These are phyloP conservation scores for Venustaconcha ellipsiformis DNA, from an alignment of 1,140 invertebrate genomes.

Conservation along the genomic window DNA sequence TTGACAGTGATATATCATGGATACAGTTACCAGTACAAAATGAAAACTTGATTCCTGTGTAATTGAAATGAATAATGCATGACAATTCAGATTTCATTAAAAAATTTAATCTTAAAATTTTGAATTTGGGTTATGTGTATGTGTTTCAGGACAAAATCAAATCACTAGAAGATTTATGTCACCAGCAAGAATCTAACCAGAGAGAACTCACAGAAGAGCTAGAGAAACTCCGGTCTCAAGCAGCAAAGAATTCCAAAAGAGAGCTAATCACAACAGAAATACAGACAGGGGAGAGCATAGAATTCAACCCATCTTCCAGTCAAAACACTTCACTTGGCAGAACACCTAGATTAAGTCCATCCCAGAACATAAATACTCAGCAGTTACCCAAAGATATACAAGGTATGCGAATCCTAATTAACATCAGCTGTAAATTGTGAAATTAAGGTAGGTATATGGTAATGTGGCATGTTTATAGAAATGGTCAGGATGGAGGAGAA, in stretches of 20 bases:
- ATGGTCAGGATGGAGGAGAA: no score
- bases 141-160: conserved; percentile 66
- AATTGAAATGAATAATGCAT: no score
- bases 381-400: conserved; percentile 8
- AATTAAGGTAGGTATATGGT: no score
- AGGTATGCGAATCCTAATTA: no score
- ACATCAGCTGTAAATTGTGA: no score
- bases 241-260: conserved; percentile 22
- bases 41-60: no score
- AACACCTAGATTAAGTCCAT: conserved; percentile 28
- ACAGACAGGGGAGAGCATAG: conserved; percentile 29
- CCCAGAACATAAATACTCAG: neutral
- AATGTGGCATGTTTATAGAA: no score
- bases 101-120: no score
- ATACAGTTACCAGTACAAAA: no score
- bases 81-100: no score
- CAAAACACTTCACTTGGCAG: conserved; percentile 23
- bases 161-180: conserved; percentile 70
- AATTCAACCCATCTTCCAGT: conserved; percentile 29
- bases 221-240: conserved; percentile 65
- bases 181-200: conserved; percentile 88
- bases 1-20: no score
- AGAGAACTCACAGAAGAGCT: conserved; percentile 90
- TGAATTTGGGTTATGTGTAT: no score
- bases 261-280: conserved; percentile 18